Percentiles rank a stretch among this genome's conserved stretches.
phyloP scores from a whole-genome alignment of 2,888 invertebrate species.

The Leptinotarsa juncta region DNA sequence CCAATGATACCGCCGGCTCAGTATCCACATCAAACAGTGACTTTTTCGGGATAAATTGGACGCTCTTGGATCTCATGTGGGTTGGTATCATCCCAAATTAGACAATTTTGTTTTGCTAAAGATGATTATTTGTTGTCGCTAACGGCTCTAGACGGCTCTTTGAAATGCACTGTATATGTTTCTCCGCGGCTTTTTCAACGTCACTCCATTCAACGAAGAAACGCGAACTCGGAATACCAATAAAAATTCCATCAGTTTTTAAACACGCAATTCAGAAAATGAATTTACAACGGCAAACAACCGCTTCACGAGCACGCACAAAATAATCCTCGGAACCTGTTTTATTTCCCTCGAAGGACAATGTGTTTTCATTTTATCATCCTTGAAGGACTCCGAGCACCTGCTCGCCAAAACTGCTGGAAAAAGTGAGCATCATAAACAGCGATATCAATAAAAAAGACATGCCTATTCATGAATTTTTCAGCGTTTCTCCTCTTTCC shows the following conservation, averaged over 20 bases:
- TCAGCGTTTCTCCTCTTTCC: slow-evolving; percentile 9
- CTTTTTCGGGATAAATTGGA: too few species aligned
- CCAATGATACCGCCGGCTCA: too few species aligned
- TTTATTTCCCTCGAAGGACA: slow-evolving; percentile 19
- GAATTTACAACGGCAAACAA: slow-evolving; percentile 3
- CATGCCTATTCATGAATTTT: slow-evolving; percentile 26
- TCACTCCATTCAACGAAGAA: neutral
- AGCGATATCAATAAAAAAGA: slow-evolving; percentile 28
- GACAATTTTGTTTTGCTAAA: too few species aligned
- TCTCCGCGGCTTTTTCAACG: neutral
- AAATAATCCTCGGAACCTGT: neutral
- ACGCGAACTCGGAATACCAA: neutral
- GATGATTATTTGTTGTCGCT: too few species aligned
- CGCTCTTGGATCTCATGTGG: too few species aligned
- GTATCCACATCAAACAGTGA: too few species aligned
- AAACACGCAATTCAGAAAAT: neutral
- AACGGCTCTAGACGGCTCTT: too few species aligned
- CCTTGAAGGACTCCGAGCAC: slow-evolving; percentile 13
- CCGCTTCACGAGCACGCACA: neutral
- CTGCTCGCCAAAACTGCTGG: slow-evolving; percentile 2
- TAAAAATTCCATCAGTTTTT: neutral
- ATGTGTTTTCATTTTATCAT: slow-evolving; percentile 20
- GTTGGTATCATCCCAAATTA: too few species aligned
- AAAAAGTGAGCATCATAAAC: slow-evolving; percentile 27
- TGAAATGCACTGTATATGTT: neutral